Conservation (phyloP, 2,888 invertebrate species). For the Diarsia rubi region DNA sequence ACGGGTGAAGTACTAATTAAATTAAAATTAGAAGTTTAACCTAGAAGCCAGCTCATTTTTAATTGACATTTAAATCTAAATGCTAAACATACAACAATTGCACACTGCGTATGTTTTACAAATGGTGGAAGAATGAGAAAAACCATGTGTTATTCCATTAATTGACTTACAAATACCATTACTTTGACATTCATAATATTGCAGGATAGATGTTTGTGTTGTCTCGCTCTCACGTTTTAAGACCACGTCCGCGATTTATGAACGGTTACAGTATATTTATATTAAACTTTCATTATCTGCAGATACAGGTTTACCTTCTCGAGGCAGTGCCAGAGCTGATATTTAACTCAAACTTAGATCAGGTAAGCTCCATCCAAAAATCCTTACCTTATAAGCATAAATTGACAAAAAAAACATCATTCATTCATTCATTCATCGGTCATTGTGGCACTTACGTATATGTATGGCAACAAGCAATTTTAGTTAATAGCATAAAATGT, state of each 20-base stretch:
- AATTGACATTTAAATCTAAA: no score
- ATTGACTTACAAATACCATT: background rate
- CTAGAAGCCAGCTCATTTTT: no score
- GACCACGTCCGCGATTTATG: background rate
- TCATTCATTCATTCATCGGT: no score
- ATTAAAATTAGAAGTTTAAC: no score
- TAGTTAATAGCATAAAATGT: background rate
- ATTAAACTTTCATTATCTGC: background rate
- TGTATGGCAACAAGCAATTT: conserved; percentile 17
- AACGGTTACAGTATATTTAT: background rate
- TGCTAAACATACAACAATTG: no score
- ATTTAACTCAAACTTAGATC: no score
- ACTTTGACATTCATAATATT: background rate
- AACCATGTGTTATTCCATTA: no score
- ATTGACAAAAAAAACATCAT: conserved; percentile 30
- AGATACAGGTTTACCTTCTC: background rate
- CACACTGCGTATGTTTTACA: no score
- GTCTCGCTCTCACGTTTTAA: background rate
- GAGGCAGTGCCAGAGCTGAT: background rate
- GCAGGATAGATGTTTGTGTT: background rate
- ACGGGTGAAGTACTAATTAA: no score
- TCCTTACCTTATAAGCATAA: background rate
- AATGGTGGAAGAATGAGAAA: no score
- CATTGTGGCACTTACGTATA: background rate
- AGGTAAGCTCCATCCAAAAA: no score